Conservation (phyloP, 2,113 vertebrate species). For the Perca fluviatilis region DNA sequence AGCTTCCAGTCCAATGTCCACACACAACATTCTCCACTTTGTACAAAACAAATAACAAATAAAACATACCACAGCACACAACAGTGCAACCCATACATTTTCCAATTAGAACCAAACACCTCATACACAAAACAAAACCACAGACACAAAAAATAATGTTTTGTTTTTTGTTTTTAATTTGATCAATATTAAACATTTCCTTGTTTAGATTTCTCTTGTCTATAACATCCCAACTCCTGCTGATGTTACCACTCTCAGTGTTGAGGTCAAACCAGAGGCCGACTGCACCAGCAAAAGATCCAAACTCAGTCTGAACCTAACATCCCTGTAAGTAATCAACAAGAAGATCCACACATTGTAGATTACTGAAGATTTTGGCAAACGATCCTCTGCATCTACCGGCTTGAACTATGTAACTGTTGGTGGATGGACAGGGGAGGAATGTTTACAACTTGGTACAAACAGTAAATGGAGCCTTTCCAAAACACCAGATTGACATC, state of each 20-base stretch:
- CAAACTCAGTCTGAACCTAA: constrained; percentile 30
- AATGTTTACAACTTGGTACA: background rate
- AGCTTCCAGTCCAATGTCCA: too few relatives aligned
- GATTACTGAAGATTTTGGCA: background rate
- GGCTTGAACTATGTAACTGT: background rate
- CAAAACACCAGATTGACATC: background rate
- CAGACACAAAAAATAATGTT: too few relatives aligned
- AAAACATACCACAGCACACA: too few relatives aligned
- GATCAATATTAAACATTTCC: background rate
- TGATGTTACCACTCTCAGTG: constrained; percentile 23
- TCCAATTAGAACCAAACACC: too few relatives aligned
- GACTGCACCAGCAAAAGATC: constrained; percentile 26
- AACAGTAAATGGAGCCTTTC: too few relatives aligned
- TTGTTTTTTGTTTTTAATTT: too few relatives aligned
- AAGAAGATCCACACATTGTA: background rate
- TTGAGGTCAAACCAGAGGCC: constrained; percentile 24
- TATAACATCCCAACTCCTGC: constrained; percentile 78
- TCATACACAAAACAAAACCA: too few relatives aligned
- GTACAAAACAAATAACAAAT: too few relatives aligned
- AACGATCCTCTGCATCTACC: background rate
- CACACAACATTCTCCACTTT: too few relatives aligned
- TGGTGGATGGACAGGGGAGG: background rate
- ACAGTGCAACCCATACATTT: too few relatives aligned
- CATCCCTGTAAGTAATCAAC: constrained; percentile 42
- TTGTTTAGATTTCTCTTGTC: constrained; percentile 63